Conservation (phyloP, 1,140 invertebrate genomes). For the Aradophagus sp. region DNA sequence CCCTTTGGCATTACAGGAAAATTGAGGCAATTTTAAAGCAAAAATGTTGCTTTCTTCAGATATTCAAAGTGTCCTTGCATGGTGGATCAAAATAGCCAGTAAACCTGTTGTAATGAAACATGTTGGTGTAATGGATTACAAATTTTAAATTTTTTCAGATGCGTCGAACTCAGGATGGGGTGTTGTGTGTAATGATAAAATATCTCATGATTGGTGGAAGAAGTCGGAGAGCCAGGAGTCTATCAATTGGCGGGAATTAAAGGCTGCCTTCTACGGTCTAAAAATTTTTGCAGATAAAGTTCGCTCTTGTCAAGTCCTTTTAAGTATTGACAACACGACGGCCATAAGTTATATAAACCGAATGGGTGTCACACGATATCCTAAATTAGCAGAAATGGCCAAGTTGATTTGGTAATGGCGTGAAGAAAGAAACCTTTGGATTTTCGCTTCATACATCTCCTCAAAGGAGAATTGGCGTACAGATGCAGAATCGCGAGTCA, state of each 20-base stretch:
- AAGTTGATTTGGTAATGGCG: not conserved
- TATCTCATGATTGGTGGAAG: constrained; percentile 1
- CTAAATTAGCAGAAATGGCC: not conserved
- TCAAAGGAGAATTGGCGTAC: not conserved
- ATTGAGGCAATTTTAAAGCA: too few species aligned
- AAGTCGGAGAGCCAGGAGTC: too few species aligned
- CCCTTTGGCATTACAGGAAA: too few species aligned
- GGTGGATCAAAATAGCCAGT: not conserved
- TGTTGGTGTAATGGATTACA: not conserved
- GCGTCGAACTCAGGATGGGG: not conserved
- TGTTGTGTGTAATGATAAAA: not conserved
- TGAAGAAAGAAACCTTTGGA: too few species aligned
- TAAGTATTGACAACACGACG: not conserved
- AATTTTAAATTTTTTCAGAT: not conserved
- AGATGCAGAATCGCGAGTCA: not conserved
- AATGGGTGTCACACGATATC: not conserved
- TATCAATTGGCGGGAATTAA: constrained; percentile 1
- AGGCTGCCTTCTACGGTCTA: constrained; percentile 1
- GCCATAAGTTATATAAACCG: too few species aligned
- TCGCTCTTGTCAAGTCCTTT: not conserved
- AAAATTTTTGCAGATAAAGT: not conserved
- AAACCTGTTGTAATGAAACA: not conserved
- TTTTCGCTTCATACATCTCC: too few species aligned
- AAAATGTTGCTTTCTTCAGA: too few species aligned
- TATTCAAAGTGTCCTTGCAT: not conserved